Evolutionary conservation across 2,797 vertebrate genomes (phyloP).

Genomic region (Heterohyrax brucei): DNA sequence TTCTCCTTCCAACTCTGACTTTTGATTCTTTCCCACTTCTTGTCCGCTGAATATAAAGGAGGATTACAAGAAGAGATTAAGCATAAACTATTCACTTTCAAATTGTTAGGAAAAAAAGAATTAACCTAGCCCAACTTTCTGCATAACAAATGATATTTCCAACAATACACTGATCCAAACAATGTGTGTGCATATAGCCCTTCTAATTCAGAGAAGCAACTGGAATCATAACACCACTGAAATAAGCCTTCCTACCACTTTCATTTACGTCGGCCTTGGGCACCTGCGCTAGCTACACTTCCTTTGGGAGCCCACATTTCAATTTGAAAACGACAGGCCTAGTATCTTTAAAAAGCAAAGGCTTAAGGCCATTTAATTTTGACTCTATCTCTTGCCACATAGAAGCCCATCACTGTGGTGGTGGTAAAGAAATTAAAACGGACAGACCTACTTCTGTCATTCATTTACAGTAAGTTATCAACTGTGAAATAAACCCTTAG

Average conservation of each 20-base stretch:
- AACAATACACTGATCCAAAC: neutral
- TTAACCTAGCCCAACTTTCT: neutral
- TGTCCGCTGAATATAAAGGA: neutral
- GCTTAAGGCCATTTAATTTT: slow-evolving; percentile 61
- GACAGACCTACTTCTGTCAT: slow-evolving; percentile 55
- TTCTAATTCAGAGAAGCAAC: slow-evolving; percentile 17
- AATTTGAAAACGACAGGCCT: slow-evolving; percentile 52
- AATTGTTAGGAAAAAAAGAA: neutral
- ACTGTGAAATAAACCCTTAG: slow-evolving; percentile 37
- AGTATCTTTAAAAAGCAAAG: slow-evolving; percentile 62
- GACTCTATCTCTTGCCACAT: neutral
- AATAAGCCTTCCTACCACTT: neutral
- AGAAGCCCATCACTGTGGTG: slow-evolving; percentile 2
- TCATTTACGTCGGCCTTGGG: neutral
- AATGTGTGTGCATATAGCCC: neutral
- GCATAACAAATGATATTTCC: neutral
- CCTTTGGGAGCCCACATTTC: slow-evolving; percentile 1
- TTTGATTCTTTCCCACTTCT: slow-evolving; percentile 39
- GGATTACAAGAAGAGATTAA: neutral
- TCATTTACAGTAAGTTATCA: slow-evolving; percentile 67
- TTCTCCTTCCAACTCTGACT: slow-evolving; percentile 1
- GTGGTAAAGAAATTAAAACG: neutral
- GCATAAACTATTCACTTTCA: neutral
- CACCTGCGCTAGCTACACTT: neutral
- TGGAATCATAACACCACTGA: neutral